Base-by-base conservation (phyloP, 1,140 invertebrate genomes). In the Plutomurus gul region DNA sequence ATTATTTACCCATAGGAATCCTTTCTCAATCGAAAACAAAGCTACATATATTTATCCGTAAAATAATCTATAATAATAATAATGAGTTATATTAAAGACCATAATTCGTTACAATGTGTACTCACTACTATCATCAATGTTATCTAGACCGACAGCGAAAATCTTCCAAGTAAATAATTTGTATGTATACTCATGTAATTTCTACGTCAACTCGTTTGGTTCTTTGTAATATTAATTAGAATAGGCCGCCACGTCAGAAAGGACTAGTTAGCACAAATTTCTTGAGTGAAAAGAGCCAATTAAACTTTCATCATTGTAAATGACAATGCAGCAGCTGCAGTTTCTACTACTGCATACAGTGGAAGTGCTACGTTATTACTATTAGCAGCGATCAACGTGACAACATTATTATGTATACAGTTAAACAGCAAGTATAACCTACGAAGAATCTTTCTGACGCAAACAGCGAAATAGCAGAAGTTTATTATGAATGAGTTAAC, bases 181-280 rank as follows among this genome's bases (percentile, higher is more conserved):
- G 20, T 51, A 51, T 18, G 5, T 51, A 22, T 51, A 51, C 47
- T 22, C 47, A 51, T 51, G 20, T 51, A 51, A 22, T 51, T n/a
- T n/a, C n/a, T n/a, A n/a, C n/a, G n/a, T n/a, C n/a, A n/a, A n/a
- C n/a, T n/a, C n/a, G n/a, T n/a, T n/a, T n/a, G n/a, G n/a, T n/a
- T n/a, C n/a, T n/a, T n/a, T n/a, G n/a, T n/a, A n/a, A n/a, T 51
- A 51, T 22, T 51, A 51, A 18, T 33, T 27, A 16, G 3, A 33
- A 60, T 65, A 33, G 36, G 56, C 30, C 30, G 20, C 25, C 16
- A 65, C 56, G 30, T 36, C 56, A 65, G 56, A 65, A 65, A 65
- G 56, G 56, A 65, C 56, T 65, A 65, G 56, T 65, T 65, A 33
- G 56, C 56, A 65, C 56, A 65, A 65, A 65, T 65, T 33, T 65